Percentiles rank a stretch among this genome's conserved stretches.
Conservation (phyloP, 2,888 invertebrate species). For the Muschampia plurimacula region DNA sequence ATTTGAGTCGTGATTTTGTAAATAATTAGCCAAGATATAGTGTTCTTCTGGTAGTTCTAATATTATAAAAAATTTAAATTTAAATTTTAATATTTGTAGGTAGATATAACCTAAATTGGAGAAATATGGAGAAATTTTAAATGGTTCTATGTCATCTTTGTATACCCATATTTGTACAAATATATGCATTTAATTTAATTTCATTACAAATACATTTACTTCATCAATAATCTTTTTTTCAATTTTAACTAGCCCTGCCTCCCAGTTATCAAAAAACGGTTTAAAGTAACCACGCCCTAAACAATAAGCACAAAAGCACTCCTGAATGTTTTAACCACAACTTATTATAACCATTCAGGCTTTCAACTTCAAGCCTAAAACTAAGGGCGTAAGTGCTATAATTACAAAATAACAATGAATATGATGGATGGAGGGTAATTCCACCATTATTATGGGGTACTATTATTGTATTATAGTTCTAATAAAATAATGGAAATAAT, state of each 20-base stretch:
- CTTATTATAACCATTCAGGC: conserved; percentile 35
- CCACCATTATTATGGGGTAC: conserved; percentile 48
- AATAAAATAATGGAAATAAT: conserved; percentile 51
- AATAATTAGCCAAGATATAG: too few relatives aligned
- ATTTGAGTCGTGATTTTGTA: too few relatives aligned
- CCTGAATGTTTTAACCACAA: conserved; percentile 45
- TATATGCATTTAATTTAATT: too few relatives aligned
- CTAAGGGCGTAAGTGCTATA: conserved; percentile 40
- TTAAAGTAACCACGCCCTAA: conserved; percentile 47
- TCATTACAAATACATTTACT: too few relatives aligned
- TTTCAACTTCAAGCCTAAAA: conserved; percentile 23
- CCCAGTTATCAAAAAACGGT: conserved; percentile 41
- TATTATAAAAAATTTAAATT: too few relatives aligned
- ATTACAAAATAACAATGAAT: conserved; percentile 41
- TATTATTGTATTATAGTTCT: conserved; percentile 40
- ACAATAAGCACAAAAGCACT: conserved; percentile 45
- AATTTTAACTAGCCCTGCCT: conserved; percentile 10
- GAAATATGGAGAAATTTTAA: too few relatives aligned
- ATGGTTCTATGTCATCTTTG: too few relatives aligned
- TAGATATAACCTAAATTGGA: too few relatives aligned
- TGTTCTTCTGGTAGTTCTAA: too few relatives aligned
- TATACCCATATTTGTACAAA: too few relatives aligned
- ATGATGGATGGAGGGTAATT: conserved; percentile 47
- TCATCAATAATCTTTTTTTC: not conserved
- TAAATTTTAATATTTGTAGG: too few relatives aligned